Base-by-base conservation (phyloP, 2,797 vertebrate species). In the Staurois parvus region DNA sequence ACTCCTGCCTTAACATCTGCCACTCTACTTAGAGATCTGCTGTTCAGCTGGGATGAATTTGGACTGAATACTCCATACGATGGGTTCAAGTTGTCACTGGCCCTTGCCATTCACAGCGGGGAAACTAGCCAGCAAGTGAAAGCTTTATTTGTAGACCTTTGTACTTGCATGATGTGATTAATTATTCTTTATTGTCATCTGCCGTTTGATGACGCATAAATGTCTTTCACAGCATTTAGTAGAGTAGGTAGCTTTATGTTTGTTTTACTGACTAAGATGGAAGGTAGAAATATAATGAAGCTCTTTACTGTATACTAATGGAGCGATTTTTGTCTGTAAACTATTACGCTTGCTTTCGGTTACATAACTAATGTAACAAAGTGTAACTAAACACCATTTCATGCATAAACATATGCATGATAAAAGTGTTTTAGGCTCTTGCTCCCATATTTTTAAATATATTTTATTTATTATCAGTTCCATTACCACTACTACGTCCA, bases 21-120 rank as follows among this genome's bases (percentile, higher is more conserved):
- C 62, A 75, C 72, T 48, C 70, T 74, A 75, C 72, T 83, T 83
- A 67, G 56, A 83, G 72, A 30, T 75, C 80, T 82, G 69, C 81
- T 67, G 59, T 34, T 76, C 34, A 76, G 72, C 81, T 82, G 80
- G 56, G 17, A 83, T 74, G 81, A 67, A 81, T 81, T 72, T 76
- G 59, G 72, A 21, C 62, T 67, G 68, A 81, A 75, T 34, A 62
- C 40, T 75, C 40, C 52, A 73, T 82, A 68, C 30, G 72, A 74
- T 74, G 34, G 67, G 40, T 67, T 74, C 72, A 73, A 64, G 56
- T 73, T 83, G 62, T 75, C 59, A 76, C 30, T 68, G 56, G 72
- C 24, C 30, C 72, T 83, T 28, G n/a, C 64, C 72, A 64, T 68
- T 83, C 72, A 75, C n/a, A 28, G 62, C 48, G 72, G 48, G 52